Evolutionary conservation across 2,888 invertebrate species (phyloP).

Genomic region (Dioctria linearis): DNA sequence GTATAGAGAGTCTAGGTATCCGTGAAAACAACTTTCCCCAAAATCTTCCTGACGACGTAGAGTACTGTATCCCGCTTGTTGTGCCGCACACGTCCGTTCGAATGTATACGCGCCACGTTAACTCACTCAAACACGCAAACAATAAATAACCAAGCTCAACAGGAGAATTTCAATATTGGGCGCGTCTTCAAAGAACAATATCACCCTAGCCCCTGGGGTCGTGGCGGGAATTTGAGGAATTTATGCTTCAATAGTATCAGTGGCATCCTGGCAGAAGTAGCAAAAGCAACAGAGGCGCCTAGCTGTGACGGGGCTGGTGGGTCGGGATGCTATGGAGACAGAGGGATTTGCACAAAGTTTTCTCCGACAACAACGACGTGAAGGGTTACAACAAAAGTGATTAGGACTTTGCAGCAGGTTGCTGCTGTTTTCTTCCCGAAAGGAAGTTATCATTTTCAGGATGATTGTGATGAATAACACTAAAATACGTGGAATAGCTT

Average conservation of each 20-base stretch:
- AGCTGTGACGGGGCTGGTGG: not conserved
- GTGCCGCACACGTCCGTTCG: slow-evolving; percentile 14
- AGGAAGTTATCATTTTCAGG: slow-evolving; percentile 15
- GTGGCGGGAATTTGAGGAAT: slow-evolving; percentile 41
- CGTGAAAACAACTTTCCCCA: slow-evolving; percentile 16
- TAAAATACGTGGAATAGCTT: not conserved
- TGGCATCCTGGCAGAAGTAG: slow-evolving; percentile 8
- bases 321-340: not conserved
- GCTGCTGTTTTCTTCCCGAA: not conserved
- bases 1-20: too few relatives aligned
- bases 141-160: slow-evolving; percentile 46
- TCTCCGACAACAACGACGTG: not conserved
- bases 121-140: slow-evolving; percentile 26
- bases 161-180: slow-evolving; percentile 50
- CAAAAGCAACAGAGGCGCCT: slow-evolving; percentile 27
- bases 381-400: slow-evolving; percentile 11
- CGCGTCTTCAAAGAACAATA: slow-evolving; percentile 47
- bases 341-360: slow-evolving; percentile 14
- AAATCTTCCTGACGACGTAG: slow-evolving; percentile 11
- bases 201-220: slow-evolving; percentile 15
- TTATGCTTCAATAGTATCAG: slow-evolving; percentile 44
- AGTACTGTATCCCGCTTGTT: not conserved
- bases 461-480: slow-evolving; percentile 23
- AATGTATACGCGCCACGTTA: slow-evolving; percentile 6
- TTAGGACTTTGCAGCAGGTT: slow-evolving; percentile 23